Evolutionary conservation across 2,888 invertebrate species (phyloP), one percentile per base, ranked within the genome.

Genomic region (Stegophylla sp.): DNA sequence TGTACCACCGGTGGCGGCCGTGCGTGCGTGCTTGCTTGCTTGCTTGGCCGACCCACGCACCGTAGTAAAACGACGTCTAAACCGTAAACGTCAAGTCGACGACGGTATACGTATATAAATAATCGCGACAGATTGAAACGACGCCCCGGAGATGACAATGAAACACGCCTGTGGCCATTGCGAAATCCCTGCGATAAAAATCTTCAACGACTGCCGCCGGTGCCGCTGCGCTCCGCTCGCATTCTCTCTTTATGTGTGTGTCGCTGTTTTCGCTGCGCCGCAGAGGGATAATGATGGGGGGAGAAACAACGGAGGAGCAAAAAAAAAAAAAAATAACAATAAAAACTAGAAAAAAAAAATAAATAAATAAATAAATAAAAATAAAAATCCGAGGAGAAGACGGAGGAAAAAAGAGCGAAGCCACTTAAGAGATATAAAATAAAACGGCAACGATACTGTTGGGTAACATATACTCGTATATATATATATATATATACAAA

Each of bases 51-150:
- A n/a, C n/a, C n/a, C n/a, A 20, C 59, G 34, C 28, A 45, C 45
- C 20, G 28, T 48, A 69, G 67, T n/a, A n/a, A n/a, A n/a, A n/a
- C n/a, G n/a, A 77, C 20, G 67, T 67, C 59, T 67, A 28, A 77
- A 67, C 67, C 56, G 67, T 77, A 77, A 77, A 77, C 59, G 66
- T 77, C 77, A 77, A 69, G 59, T 45, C 41, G 28, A 77, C 20
- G 34, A 9, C 48, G 34, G 28, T 67, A 77, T 77, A 77, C n/a
- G n/a, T n/a, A n/a, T n/a, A n/a, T n/a, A n/a, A 69, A 77, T 77
- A 69, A 77, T 77, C 77, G 67, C 28, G 45, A 28, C 34, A 77
- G 67, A 77, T 69, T 77, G 77, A 77, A 77, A 69, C 69, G 77
- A 69, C 43, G 67, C 77, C 59, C 59, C 45, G 59, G 77, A 69